phyloP scores from a whole-genome alignment of 1,140 invertebrate genomes.

The Macrotrachela quadricornifera region DNA sequence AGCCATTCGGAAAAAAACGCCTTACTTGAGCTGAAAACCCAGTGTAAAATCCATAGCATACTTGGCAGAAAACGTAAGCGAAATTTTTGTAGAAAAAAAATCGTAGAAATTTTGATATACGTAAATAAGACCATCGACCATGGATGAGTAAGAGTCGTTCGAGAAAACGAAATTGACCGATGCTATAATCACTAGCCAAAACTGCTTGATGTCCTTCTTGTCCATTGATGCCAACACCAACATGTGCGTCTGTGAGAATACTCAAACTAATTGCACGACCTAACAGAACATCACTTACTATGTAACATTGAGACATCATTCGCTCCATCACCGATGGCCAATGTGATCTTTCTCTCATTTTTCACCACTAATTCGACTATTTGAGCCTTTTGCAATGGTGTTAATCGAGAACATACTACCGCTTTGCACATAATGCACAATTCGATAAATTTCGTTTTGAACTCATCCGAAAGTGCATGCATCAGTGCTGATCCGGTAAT shows the following conservation, averaged over 20 bases:
- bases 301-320: constrained; percentile 87
- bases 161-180: constrained; percentile 86
- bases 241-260: constrained; percentile 60
- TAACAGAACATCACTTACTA: neutral
- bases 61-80: constrained; percentile 91
- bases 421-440: constrained; percentile 25
- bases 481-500: constrained; percentile 87
- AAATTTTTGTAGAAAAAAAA: constrained; percentile 99
- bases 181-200: constrained; percentile 82
- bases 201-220: constrained; percentile 97
- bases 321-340: constrained; percentile 88
- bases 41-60: constrained; percentile 99
- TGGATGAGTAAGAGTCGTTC: constrained; percentile 85
- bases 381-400: constrained; percentile 86
- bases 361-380: constrained; percentile 79
- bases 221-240: constrained; percentile 91
- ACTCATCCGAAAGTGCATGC: constrained; percentile 9
- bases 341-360: constrained; percentile 70
- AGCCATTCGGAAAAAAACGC: neutral
- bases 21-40: constrained; percentile 91
- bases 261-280: neutral
- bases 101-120: constrained; percentile 91
- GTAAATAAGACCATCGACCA: constrained; percentile 72
- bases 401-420: constrained; percentile 93
- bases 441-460: constrained; percentile 5